Conservation (phyloP, 2,113 vertebrate species). For the Ochotona curzoniae region DNA sequence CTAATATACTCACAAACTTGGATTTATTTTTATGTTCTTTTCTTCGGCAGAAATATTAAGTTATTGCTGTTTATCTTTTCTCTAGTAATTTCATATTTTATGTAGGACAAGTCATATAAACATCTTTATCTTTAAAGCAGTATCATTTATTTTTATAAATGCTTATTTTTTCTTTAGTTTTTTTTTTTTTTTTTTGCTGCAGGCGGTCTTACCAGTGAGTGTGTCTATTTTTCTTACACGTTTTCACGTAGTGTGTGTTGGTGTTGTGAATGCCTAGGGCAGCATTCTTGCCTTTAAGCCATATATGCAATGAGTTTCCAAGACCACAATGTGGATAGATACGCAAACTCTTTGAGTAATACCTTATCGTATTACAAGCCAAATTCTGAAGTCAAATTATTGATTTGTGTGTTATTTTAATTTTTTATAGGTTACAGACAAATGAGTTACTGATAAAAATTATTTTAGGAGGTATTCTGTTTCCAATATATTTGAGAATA, state of each 20-base stretch:
- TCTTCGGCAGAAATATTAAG: neutral
- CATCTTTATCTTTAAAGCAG: neutral
- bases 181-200: conserved; percentile 38
- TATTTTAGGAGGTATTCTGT: neutral
- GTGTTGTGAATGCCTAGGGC: neutral
- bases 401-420: conserved; percentile 19
- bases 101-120: conserved; percentile 32
- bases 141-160: conserved; percentile 67
- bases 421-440: too few species aligned
- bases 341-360: neutral
- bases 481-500: neutral
- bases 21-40: neutral
- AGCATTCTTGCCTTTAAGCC: conserved; percentile 1
- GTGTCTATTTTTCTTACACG: conserved; percentile 57
- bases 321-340: conserved; percentile 44
- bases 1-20: neutral
- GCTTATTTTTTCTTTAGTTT: conserved; percentile 51
- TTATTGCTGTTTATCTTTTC: conserved; percentile 3
- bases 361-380: conserved; percentile 2
- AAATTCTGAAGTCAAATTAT: too few species aligned
- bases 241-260: neutral
- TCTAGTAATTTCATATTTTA: conserved; percentile 26
- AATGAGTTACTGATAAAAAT: neutral
- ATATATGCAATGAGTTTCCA: neutral
- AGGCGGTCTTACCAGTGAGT: neutral